These are phyloP conservation scores for Ceraclea dissimilis DNA, from an alignment of 2,888 invertebrate species.

Conservation along the genomic window DNA sequence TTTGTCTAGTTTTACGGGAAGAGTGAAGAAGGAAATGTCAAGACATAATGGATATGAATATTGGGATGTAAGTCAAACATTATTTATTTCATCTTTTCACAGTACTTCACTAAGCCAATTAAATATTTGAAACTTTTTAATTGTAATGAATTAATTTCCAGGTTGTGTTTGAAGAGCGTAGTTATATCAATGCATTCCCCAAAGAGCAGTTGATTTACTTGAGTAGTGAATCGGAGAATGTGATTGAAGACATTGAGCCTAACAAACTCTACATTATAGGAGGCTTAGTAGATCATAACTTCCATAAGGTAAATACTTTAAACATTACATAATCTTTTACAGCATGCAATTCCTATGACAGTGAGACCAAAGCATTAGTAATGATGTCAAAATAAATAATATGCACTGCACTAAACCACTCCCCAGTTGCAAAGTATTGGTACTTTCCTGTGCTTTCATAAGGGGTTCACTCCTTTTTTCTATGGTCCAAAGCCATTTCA, in stretches of 20 bases:
- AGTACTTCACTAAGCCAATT: neutral
- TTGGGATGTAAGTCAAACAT: slow-evolving; percentile 74
- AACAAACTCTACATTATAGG: slow-evolving; percentile 89
- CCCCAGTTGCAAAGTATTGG: too few relatives aligned
- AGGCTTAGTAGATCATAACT: slow-evolving; percentile 95
- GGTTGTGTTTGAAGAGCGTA: slow-evolving; percentile 61
- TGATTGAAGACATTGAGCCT: slow-evolving; percentile 66
- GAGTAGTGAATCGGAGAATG: slow-evolving; percentile 88
- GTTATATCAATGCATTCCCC: slow-evolving; percentile 64
- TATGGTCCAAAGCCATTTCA: too few relatives aligned
- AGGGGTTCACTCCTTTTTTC: too few relatives aligned
- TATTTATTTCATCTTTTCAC: neutral
- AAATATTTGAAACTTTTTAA: too few relatives aligned
- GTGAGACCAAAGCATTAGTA: too few relatives aligned
- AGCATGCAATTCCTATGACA: slow-evolving; percentile 7
- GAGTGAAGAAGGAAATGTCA: slow-evolving; percentile 64
- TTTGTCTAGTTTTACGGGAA: slow-evolving; percentile 71
- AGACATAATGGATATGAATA: slow-evolving; percentile 81
- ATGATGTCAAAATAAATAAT: neutral
- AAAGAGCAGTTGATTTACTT: slow-evolving; percentile 81
- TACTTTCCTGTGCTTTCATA: too few relatives aligned
- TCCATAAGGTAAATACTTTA: slow-evolving; percentile 64
- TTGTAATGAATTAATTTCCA: slow-evolving; percentile 38
- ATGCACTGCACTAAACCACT: too few relatives aligned
- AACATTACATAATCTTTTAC: neutral